Evolutionary conservation across 2,113 vertebrate genomes (phyloP), one percentile per base, ranked within the genome.

Genomic region (Herpailurus yagouaroundi): DNA sequence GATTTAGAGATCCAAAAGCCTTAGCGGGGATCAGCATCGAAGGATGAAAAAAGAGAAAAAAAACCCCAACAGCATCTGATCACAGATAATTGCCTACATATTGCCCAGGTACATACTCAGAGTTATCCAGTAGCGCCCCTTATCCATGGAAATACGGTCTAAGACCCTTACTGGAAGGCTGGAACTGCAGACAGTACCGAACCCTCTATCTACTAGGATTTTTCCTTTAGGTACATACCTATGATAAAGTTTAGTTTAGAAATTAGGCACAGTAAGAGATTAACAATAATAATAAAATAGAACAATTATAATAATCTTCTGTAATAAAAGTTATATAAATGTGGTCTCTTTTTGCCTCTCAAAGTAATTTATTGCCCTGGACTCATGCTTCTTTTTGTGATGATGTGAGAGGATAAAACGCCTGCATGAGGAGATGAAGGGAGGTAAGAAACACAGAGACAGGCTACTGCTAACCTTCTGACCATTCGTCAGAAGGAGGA

Each of bases 71-170:
- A 83, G 60, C 25, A 19, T 85, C 13, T 27, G 29, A 50, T n/a
- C 3, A 1, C 23, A 83, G 69, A 23, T 9, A 19, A 45, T 7
- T 74, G 15, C 50, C 64, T 71, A 45, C 14, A 25, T 8, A 7
- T 36, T 63, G 27, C 9, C 27, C 52, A 48, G 63, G 27, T 15
- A 77, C 41, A 21, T 89, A 15, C 5, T 50, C 55, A 33, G 7
- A 55, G 41, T 41, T 13, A 27, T 10, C 1, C 4, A n/a, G 74
- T 18, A 33, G 76, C 18, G 3, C 48, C 15, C 48, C 33, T 79
- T 6, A 77, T 6, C 50, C 9, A 5, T 0, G 3, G 76, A 31
- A 76, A 33, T 21, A 19, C 1, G 1, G 48, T 19, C 76, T 52
- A 52, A 79, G 31, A 21, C 29, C 29, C 48, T 48, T 33, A 11